Evolutionary conservation across 2,113 vertebrate species (phyloP).

Genomic region (Pterocles orientalis): DNA sequence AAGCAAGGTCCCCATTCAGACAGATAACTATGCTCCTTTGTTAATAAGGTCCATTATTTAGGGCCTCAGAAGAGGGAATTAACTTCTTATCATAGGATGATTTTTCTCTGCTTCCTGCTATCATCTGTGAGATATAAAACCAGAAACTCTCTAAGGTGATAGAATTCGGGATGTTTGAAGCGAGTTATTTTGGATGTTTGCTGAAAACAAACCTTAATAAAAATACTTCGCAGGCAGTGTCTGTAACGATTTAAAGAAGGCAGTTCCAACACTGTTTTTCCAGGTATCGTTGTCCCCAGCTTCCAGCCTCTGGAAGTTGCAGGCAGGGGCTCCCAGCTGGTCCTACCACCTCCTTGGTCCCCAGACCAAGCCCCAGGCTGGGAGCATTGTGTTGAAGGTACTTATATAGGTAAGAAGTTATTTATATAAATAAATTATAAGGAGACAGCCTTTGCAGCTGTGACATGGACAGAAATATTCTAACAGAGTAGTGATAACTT

Average conservation of each 20-base stretch:
- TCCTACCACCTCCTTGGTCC: neutral
- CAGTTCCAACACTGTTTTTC: neutral
- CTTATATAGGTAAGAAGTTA: neutral
- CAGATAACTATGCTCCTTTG: conserved; percentile 38
- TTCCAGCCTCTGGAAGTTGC: neutral
- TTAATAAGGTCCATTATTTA: neutral
- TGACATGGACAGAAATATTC: neutral
- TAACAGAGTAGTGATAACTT: neutral
- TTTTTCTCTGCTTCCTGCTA: conserved; percentile 33
- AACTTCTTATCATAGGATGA: neutral
- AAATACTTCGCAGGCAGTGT: neutral
- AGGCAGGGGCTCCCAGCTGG: neutral
- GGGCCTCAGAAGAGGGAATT: neutral
- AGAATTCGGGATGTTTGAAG: neutral
- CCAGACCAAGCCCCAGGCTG: neutral
- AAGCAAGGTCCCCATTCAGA: conserved; percentile 11
- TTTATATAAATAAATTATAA: neutral
- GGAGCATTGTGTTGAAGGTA: neutral
- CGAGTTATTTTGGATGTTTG: neutral
- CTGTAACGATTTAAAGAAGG: neutral
- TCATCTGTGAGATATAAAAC: neutral
- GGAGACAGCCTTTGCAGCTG: neutral
- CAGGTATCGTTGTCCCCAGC: neutral
- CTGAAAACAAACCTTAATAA: neutral
- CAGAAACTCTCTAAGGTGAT: neutral